A percentile compares a stretch with the other conserved stretches of the same genome.
Conservation (phyloP, 2,797 vertebrate genomes). For the Pipistrellus nathusii region DNA sequence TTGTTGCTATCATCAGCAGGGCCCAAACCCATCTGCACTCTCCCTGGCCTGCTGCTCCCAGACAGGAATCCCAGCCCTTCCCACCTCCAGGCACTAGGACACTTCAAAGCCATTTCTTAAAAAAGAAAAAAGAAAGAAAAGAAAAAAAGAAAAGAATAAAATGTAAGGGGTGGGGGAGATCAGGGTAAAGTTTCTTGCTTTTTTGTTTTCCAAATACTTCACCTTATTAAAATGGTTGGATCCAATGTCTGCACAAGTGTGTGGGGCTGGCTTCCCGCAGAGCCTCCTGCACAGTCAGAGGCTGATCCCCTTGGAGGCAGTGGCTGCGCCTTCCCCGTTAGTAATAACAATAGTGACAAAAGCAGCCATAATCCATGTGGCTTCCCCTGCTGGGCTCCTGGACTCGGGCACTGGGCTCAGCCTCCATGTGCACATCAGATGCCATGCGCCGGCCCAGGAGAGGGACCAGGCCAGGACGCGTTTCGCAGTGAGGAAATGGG, state of each 20-base stretch:
- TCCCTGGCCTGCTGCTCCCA: background rate
- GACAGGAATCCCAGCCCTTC: conserved; percentile 10
- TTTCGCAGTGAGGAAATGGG: background rate
- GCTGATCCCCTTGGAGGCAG: background rate
- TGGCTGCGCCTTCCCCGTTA: background rate
- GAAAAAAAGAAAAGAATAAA: background rate
- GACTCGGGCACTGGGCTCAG: background rate
- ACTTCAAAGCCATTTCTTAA: conserved; percentile 68
- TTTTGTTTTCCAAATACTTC: conserved; percentile 16
- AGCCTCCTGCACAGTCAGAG: background rate
- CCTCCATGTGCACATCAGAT: background rate
- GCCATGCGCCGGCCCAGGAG: fast-evolving
- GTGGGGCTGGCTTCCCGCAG: no score
- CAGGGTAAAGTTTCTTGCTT: background rate
- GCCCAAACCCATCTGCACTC: background rate
- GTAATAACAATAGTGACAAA: background rate
- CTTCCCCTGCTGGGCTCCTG: background rate
- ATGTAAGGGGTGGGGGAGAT: background rate
- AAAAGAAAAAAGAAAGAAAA: background rate
- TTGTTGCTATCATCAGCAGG: background rate
- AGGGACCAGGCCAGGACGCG: no score
- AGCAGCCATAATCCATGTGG: background rate
- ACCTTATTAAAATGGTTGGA: background rate
- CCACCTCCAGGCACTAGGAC: conserved; percentile 51
- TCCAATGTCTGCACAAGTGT: background rate